Evolutionary conservation across 2,797 vertebrate species (phyloP).

Genomic region (Antennarius maculatus): DNA sequence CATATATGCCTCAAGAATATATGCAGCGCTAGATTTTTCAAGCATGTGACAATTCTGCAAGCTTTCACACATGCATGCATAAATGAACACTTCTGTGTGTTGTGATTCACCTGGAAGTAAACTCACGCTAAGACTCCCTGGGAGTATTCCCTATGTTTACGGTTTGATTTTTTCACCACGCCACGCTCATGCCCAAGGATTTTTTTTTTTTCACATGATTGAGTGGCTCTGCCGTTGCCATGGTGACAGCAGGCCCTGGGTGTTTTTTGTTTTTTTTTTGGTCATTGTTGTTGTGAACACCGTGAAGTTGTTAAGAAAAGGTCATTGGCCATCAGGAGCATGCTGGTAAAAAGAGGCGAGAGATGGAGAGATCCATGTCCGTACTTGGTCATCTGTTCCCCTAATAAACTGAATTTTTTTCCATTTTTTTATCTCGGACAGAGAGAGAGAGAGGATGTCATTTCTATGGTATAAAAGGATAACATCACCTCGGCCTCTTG

Average conservation of each 20-base stretch:
- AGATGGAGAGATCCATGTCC: slow-evolving; percentile 12
- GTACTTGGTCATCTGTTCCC: neutral
- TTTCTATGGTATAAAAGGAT: slow-evolving; percentile 13
- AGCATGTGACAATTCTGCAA: neutral
- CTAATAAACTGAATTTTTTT: slow-evolving; percentile 23
- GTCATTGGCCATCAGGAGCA: slow-evolving; percentile 54
- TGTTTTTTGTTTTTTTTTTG: slow-evolving; percentile 8
- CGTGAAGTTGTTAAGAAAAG: slow-evolving; percentile 57
- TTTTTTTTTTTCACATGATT: slow-evolving; percentile 28
- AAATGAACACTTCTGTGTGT: neutral
- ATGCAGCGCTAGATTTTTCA: no score
- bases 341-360: slow-evolving; percentile 33
- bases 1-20: no score
- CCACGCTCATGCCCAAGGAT: slow-evolving; percentile 23
- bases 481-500: slow-evolving; percentile 33
- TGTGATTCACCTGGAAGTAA: neutral
- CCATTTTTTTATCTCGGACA: slow-evolving; percentile 10
- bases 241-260: slow-evolving; percentile 43
- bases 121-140: neutral
- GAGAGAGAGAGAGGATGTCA: slow-evolving; percentile 16
- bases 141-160: neutral
- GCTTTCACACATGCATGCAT: neutral
- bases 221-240: slow-evolving; percentile 55
- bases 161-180: slow-evolving; percentile 18
- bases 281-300: slow-evolving; percentile 28